phyloP scores from a whole-genome alignment of 2,113 vertebrate species.

The Typhlomys cinereus region DNA sequence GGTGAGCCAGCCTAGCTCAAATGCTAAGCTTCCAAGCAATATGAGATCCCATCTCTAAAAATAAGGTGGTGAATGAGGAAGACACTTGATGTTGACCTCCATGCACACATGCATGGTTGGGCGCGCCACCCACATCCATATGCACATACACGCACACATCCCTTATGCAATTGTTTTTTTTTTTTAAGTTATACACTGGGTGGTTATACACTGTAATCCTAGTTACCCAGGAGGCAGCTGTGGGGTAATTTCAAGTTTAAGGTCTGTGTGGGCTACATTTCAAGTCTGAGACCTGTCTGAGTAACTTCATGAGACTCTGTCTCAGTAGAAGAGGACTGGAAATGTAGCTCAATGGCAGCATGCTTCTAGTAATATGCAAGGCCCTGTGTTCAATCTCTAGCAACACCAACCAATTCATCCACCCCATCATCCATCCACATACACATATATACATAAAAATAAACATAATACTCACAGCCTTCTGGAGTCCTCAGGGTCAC shows the following conservation, averaged over 20 bases:
- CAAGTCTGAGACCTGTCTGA: background rate
- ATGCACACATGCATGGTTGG: background rate
- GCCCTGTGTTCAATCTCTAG: background rate
- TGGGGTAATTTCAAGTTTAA: background rate
- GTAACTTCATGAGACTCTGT: background rate
- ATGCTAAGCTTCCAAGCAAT: background rate
- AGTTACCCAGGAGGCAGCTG: too few species aligned
- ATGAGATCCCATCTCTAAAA: background rate
- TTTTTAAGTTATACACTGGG: too few species aligned
- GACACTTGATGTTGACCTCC: background rate
- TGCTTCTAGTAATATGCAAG: background rate
- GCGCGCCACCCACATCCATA: background rate
- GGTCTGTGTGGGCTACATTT: background rate
- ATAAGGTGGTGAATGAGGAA: too few species aligned
- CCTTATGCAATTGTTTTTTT: too few species aligned
- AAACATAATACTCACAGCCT: conserved; percentile 90
- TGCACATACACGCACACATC: too few species aligned
- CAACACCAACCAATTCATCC: too few species aligned
- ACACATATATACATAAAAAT: accelerated
- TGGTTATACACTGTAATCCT: background rate
- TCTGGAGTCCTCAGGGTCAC: conserved; percentile 93
- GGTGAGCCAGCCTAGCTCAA: background rate
- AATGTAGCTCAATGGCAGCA: background rate
- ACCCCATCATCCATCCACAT: too few species aligned
- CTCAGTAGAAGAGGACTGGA: background rate